phyloP scores from a whole-genome alignment of 2,113 vertebrate species.

The Mesocricetus auratus region DNA sequence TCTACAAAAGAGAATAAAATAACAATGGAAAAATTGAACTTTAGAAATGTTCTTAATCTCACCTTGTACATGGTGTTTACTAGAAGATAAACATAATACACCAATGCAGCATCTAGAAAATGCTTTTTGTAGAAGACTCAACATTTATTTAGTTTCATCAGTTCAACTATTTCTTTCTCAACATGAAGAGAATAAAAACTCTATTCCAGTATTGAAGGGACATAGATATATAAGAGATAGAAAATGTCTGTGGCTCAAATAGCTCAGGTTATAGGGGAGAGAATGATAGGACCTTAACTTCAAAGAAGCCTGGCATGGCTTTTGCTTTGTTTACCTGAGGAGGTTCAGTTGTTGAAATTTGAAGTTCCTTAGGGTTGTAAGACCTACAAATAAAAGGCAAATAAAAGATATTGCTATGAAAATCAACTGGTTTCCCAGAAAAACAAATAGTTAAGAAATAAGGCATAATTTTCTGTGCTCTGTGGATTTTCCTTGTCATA shows the following conservation, averaged over 20 bases:
- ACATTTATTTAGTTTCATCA: conserved; percentile 19
- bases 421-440: conserved; percentile 67
- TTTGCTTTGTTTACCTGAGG: conserved; percentile 60
- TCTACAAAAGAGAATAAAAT: not conserved
- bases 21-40: not conserved
- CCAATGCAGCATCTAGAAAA: not conserved
- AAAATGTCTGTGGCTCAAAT: not conserved
- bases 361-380: conserved; percentile 34
- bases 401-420: conserved; percentile 43
- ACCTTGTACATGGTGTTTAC: not conserved
- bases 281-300: not conserved
- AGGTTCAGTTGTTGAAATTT: not conserved
- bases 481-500: conserved; percentile 22
- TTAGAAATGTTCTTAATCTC: not conserved
- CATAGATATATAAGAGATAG: not conserved
- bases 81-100: not conserved
- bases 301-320: not conserved
- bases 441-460: conserved; percentile 58
- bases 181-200: not conserved
- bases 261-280: not conserved
- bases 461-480: not conserved
- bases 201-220: not conserved
- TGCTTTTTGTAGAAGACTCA: not conserved
- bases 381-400: conserved; percentile 71
- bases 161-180: not conserved